Evolutionary conservation across 2,888 invertebrate species (phyloP).

Genomic region (Trissoscelio sp.): DNA sequence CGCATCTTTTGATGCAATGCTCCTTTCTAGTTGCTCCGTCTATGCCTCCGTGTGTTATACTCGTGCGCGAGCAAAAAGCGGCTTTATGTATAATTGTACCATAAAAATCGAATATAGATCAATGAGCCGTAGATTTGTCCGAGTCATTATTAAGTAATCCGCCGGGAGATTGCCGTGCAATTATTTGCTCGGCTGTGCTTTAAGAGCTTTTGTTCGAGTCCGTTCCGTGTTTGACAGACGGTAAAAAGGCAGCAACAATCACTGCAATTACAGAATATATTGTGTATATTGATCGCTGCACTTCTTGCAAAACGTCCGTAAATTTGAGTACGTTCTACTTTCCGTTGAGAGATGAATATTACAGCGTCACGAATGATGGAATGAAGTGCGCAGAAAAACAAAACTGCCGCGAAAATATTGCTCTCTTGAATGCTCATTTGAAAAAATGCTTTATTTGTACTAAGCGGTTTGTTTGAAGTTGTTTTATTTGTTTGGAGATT

Average conservation of each 20-base stretch:
- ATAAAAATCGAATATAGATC: constrained; percentile 49
- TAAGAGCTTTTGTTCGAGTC: constrained; percentile 51
- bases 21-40: no score
- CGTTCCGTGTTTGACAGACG: constrained; percentile 26
- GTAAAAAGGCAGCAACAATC: constrained; percentile 35
- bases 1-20: constrained; percentile 29
- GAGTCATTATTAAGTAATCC: constrained; percentile 55
- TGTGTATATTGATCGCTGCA: constrained; percentile 50
- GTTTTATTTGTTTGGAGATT: constrained; percentile 42
- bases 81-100: constrained; percentile 34
- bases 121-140: constrained; percentile 49
- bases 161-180: constrained; percentile 40
- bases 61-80: constrained; percentile 5
- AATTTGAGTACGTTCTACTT: constrained; percentile 61
- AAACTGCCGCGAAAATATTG: constrained; percentile 43
- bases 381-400: constrained; percentile 37
- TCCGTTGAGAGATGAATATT: constrained; percentile 47
- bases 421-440: constrained; percentile 26
- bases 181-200: constrained; percentile 44
- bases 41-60: background rate
- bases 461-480: constrained; percentile 41
- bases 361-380: constrained; percentile 44
- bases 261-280: constrained; percentile 51
- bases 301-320: constrained; percentile 47
- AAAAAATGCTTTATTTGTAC: constrained; percentile 50